A percentile compares a stretch with the other conserved stretches of the same genome.
Conservation (phyloP, 2,888 invertebrate genomes). For the Malachius bipustulatus region DNA sequence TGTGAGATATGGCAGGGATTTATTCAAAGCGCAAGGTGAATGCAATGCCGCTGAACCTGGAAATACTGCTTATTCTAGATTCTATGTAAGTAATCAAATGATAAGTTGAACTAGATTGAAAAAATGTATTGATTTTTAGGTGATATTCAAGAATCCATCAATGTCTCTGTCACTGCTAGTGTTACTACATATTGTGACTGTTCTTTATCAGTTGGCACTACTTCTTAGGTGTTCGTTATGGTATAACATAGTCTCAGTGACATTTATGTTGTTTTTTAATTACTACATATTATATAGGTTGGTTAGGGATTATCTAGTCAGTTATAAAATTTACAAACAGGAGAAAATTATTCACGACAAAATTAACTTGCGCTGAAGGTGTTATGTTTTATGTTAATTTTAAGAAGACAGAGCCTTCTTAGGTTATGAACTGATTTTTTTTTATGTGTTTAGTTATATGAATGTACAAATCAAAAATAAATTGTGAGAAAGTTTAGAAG, state of each 20-base stretch:
- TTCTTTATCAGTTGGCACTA: slow-evolving; percentile 66
- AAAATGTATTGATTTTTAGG: slow-evolving; percentile 44
- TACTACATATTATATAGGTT: slow-evolving; percentile 87
- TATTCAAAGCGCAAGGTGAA: slow-evolving; percentile 65
- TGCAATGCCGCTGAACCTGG: slow-evolving; percentile 83
- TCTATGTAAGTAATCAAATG: slow-evolving; percentile 83
- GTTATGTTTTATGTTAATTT: not conserved
- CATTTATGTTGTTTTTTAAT: slow-evolving; percentile 78
- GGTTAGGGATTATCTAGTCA: slow-evolving; percentile 72
- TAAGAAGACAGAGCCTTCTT: too few relatives aligned
- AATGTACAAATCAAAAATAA: too few relatives aligned
- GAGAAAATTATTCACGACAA: slow-evolving; percentile 59
- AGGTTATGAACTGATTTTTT: too few relatives aligned
- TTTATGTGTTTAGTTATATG: too few relatives aligned
- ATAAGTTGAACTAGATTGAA: slow-evolving; percentile 7
- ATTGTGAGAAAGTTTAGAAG: too few relatives aligned
- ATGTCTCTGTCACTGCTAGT: slow-evolving; percentile 61
- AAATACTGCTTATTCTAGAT: slow-evolving; percentile 65
- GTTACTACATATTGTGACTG: slow-evolving; percentile 54
- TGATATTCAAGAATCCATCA: slow-evolving; percentile 78
- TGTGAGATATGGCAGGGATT: slow-evolving; percentile 57
- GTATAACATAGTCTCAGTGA: slow-evolving; percentile 82
- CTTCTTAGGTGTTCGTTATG: slow-evolving; percentile 74
- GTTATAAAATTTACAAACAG: slow-evolving; percentile 68
- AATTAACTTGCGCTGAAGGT: slow-evolving; percentile 7